These are phyloP conservation scores for Microtus oregoni DNA, from an alignment of 2,113 vertebrate genomes.

Conservation along the genomic window DNA sequence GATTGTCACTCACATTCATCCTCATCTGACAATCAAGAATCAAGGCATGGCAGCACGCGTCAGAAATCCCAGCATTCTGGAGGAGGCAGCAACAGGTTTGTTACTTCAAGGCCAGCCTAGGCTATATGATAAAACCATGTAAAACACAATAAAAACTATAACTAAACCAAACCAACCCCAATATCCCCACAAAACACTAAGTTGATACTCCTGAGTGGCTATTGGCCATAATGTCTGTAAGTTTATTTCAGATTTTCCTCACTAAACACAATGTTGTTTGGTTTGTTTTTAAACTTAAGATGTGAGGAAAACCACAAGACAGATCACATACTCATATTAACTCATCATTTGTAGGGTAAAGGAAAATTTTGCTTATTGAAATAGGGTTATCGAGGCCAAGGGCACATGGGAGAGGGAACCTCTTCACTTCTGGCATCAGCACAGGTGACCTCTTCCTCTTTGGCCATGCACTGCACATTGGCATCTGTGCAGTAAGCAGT, in stretches of 20 bases:
- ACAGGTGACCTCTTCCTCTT: not conserved
- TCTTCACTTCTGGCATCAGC: not conserved
- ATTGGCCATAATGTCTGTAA: not conserved
- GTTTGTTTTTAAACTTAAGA: not conserved
- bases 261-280: not conserved
- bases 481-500: not conserved
- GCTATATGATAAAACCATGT: not conserved
- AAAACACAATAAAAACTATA: not conserved
- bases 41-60: not conserved
- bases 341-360: conserved; percentile 33
- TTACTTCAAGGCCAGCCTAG: not conserved
- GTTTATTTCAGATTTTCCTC: not conserved
- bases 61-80: not conserved
- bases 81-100: not conserved
- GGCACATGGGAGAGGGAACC: not conserved
- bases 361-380: not conserved
- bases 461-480: not conserved
- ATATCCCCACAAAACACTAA: not conserved
- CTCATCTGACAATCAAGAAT: not conserved
- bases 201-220: not conserved
- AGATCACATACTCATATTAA: conserved; percentile 14
- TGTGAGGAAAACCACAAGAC: not conserved
- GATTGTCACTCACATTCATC: not conserved
- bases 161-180: too few relatives aligned
- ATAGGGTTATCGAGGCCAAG: not conserved